Base-by-base conservation (phyloP, 2,113 vertebrate species). In the Hystrix cristata region DNA sequence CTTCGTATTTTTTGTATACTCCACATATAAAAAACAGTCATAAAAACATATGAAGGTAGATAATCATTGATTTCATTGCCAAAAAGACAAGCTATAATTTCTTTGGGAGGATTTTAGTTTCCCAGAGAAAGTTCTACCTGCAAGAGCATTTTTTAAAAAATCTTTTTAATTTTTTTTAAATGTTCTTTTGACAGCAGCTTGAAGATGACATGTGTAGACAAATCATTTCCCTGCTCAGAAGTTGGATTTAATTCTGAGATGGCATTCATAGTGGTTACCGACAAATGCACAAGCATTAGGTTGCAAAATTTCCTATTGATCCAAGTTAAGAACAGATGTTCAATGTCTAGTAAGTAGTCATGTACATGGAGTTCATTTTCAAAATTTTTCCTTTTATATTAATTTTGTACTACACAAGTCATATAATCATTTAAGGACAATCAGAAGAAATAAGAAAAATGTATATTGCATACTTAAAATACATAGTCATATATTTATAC, bases 261-360 rank as follows among this genome's bases (percentile, higher is more conserved):
- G 23, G 31, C 27, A 79, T 51, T 91, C 60, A 21, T 71, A 27
- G 38, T 21, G 38, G 71, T 19, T 25, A 74, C 43, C 72, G 48
- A 94, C 72, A 57, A 21, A 27, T 7, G n/a, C 10, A 71, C 16
- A 76, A 91, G n/a, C 90, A 93, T 95, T 91, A 95, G 79, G 48
- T 81, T 84, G n/a, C 34, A 95, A 95, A 95, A 93, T 90, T 95
- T 74, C 34, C 57, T 92, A 89, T 51, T 94, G 95, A 97, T 91
- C 14, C 53, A 91, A 69, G 62, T 69, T 94, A 93, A 83, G 79
- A 86, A 80, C 31, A 87, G 83, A 76, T 91, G 34, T 64, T 53
- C 79, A 91, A 69, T 59, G 78, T 67, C 43, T 88, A 60, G 43
- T 65, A 89, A 38, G 82, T 72, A 83, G 18, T 34, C 72, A 74